Evolutionary conservation across 2,888 invertebrate species (phyloP).

Genomic region (Orchesella flavescens): DNA sequence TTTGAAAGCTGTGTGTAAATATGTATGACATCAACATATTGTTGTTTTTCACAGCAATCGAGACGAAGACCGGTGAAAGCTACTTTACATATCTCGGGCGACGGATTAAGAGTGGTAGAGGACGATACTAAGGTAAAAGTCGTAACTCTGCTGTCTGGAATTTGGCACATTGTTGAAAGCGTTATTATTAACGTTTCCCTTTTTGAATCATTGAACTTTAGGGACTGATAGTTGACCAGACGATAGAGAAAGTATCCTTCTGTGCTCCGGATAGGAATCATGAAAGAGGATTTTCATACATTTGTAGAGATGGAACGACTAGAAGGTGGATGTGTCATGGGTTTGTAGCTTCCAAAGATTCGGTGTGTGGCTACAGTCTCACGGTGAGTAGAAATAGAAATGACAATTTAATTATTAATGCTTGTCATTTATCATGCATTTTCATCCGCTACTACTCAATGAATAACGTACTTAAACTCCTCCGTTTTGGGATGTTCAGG

Average conservation of each 20-base stretch:
- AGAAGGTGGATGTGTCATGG: conserved; percentile 99
- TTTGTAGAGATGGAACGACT: conserved; percentile 98
- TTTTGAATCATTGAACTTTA: conserved; percentile 72
- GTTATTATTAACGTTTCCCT: not conserved
- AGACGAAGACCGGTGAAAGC: conserved; percentile 91
- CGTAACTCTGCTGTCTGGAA: not conserved
- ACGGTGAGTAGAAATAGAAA: not conserved
- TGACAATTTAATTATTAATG: not conserved
- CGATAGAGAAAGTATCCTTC: conserved; percentile 99
- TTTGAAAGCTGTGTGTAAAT: too few relatives aligned
- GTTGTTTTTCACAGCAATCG: conserved; percentile 80
- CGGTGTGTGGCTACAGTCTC: conserved; percentile 76
- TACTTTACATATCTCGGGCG: conserved; percentile 91
- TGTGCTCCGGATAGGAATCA: conserved; percentile 99
- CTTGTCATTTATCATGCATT: too few relatives aligned
- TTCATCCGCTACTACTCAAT: too few relatives aligned
- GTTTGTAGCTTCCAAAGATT: conserved; percentile 95
- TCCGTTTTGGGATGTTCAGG: conserved; percentile 76
- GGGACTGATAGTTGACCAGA: conserved; percentile 98
- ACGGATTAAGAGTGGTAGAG: conserved; percentile 97
- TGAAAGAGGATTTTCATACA: conserved; percentile 98
- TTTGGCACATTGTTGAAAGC: not conserved
- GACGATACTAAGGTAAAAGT: conserved; percentile 91
- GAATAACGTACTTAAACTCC: too few relatives aligned
- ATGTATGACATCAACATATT: not conserved